Evolutionary conservation across 2,113 vertebrate species (phyloP), one percentile per base, ranked within the genome.

Genomic region (Jacana jacana): DNA sequence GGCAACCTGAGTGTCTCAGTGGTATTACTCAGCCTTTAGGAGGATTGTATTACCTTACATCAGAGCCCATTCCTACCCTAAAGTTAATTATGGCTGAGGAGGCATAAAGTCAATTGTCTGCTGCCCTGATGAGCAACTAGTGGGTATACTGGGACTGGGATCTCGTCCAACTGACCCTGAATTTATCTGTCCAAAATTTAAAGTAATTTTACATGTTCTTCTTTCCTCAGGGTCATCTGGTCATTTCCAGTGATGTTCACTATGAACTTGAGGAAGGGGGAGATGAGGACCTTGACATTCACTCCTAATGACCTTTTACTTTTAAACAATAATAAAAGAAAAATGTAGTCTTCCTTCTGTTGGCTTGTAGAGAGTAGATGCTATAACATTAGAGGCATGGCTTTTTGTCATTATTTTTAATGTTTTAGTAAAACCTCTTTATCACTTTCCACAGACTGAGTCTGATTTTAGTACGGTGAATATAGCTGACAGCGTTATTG

Each of bases 171-270:
- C 76, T 66, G 48, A 39, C 37, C 10, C n/a, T 66, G n/a, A 63
- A 77, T 57, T 51, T n/a, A 37, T 31, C 31, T 2, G 0, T 44
- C 39, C 55, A 39, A 73, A 91, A 86, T 69, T 17, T 70, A 77
- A 80, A 31, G 48, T 79, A 35, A 86, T 81, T 91, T 82, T 60
- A 11, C 25, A 16, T 39, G 8, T 60, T 88, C 23, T 82, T 71
- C 77, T 89, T 90, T 92, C 80, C 80, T 71, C 83, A 98, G 97
- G 94, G 51, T 72, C 94, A 97, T 71, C 91, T 98, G 86, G 75
- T 98, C 92, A 93, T 98, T 96, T 97, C 95, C 48, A 95, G 95
- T 16, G 91, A 98, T 86, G 42, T 98, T 95, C 44, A 18, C 35
- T 97, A 96, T 77, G 84, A 96, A 20, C 46, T 20, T 61, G 78